Percentiles rank a stretch among this genome's conserved stretches.
These are phyloP conservation scores for Gavia stellata DNA, from an alignment of 2,113 vertebrate species.

Conservation along the genomic window DNA sequence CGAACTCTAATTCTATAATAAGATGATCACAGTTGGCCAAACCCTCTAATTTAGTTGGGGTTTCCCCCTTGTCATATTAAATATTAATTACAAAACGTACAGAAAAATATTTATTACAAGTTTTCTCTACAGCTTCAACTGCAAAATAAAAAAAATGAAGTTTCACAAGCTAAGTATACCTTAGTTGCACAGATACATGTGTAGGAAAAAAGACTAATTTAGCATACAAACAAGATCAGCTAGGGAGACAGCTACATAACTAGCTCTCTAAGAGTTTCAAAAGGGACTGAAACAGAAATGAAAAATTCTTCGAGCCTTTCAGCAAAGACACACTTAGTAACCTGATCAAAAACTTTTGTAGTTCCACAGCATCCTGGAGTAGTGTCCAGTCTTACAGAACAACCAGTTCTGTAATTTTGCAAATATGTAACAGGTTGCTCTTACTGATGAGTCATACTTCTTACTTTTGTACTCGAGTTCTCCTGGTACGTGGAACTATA, in stretches of 20 bases:
- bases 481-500: constrained; percentile 74
- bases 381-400: background rate
- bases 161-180: background rate
- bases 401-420: background rate
- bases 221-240: background rate
- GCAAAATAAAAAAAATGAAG: background rate
- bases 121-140: background rate
- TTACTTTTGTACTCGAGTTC: constrained; percentile 75
- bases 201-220: background rate
- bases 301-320: background rate
- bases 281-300: background rate
- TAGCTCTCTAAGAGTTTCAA: background rate
- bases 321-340: background rate
- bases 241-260: background rate
- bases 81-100: background rate
- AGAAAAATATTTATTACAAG: background rate
- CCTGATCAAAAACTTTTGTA: background rate
- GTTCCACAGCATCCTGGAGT: background rate
- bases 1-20: constrained; percentile 35
- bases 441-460: constrained; percentile 54
- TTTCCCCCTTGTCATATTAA: background rate
- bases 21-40: background rate
- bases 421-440: background rate
- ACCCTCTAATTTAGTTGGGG: background rate
- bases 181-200: background rate